A percentile compares a stretch with the other conserved stretches of the same genome.
These are phyloP conservation scores for Operophtera brumata DNA, from an alignment of 2,888 invertebrate species.

Conservation along the genomic window DNA sequence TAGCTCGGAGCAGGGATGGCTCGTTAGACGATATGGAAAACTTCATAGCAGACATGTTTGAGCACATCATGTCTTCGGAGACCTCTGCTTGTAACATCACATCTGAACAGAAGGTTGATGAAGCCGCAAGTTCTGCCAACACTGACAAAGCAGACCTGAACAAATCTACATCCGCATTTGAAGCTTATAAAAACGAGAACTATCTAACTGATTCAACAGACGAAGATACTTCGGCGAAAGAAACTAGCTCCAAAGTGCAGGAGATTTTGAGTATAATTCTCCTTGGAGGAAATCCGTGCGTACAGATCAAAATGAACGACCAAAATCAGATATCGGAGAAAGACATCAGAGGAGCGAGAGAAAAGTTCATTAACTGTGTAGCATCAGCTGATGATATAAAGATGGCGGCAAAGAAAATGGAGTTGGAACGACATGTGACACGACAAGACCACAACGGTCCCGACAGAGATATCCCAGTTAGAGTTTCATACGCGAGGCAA, in stretches of 20 bases:
- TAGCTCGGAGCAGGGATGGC: constrained; percentile 54
- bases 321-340: constrained; percentile 61
- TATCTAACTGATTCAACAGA: constrained; percentile 54
- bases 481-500: constrained; percentile 60
- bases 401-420: constrained; percentile 52
- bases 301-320: constrained; percentile 56
- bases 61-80: constrained; percentile 60
- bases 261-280: constrained; percentile 56
- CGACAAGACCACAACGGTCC: constrained; percentile 33
- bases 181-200: constrained; percentile 59
- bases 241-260: constrained; percentile 35
- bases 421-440: constrained; percentile 47
- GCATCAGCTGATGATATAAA: constrained; percentile 63
- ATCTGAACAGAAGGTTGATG: too few species aligned
- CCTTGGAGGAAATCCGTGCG: constrained; percentile 41
- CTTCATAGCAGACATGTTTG: constrained; percentile 66
- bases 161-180: constrained; percentile 34
- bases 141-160: constrained; percentile 3
- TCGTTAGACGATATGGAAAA: constrained; percentile 62
- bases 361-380: constrained; percentile 35
- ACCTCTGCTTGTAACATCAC: constrained; percentile 37
- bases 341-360: constrained; percentile 48
- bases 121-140: constrained; percentile 10
- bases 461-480: constrained; percentile 66
- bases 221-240: constrained; percentile 40